Base-by-base conservation (phyloP, 2,888 invertebrate species). In the Macaria liturata region DNA sequence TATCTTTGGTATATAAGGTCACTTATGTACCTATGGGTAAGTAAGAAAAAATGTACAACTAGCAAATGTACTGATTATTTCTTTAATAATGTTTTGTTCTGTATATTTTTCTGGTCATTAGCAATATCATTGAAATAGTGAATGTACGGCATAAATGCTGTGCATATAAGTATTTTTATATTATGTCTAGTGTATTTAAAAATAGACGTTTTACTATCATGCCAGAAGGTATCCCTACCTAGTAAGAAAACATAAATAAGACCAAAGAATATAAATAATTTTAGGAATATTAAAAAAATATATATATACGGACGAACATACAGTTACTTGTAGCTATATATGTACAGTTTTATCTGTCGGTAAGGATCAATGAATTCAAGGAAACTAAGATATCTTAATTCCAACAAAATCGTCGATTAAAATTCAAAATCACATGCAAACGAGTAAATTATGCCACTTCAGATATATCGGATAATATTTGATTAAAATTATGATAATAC, bases 401-500 rank as follows among this genome's bases (percentile, higher is more conserved):
- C 20, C 6, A 9, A 45, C 44, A 45, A 45, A 51, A 31, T 51
- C 45, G 37, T 37, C 37, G 45, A 51, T 51, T 45, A 9, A 31
- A 37, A 45, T 46, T 51, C 44, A 39, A 51, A 51, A 45, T 39
- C 3, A 6, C 37, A 51, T 31, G 39, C 44, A 37, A 51, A 51
- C 44, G 9, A 7, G 3, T 39, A 37, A 45, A 45, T 51, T 51
- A 51, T 51, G 45, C 34, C 9, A 44, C 32, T 44, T 44, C 20
- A 34, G 32, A n/a, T 51, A 51, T 44, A 45, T 51, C 45, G 20
- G 30, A 51, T 51, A 44, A 39, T 39, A n/a, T 9, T 37, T 51
- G n/a, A 45, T 39, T 30, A 51, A 37, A 45, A 39, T 46, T 51
- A 51, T 51, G 37, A 46, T 51, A 45, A 51, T 51, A n/a, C n/a